Percentiles rank a stretch among this genome's conserved stretches.
phyloP scores from a whole-genome alignment of 2,888 invertebrate species.

The Lochmaea capreae region DNA sequence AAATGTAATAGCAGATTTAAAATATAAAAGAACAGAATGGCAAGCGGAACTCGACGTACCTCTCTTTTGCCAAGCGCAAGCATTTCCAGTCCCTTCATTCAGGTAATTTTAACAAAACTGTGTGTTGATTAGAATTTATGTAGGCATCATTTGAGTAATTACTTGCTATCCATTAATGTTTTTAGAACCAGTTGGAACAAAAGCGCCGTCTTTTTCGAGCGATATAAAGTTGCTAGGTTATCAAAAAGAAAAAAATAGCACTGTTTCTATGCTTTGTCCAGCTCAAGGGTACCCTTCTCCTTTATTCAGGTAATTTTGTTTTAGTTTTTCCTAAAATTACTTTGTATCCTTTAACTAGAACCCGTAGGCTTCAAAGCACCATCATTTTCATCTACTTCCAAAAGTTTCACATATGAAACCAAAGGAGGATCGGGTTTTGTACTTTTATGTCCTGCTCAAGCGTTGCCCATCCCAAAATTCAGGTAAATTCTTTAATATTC shows the following conservation, averaged over 20 bases:
- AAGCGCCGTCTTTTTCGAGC: constrained; percentile 74
- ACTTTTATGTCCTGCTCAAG: constrained; percentile 78
- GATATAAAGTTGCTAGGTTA: constrained; percentile 73
- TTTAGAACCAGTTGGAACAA: constrained; percentile 73
- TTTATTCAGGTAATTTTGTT: constrained; percentile 70
- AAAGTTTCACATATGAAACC: constrained; percentile 68
- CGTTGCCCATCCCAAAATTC: constrained; percentile 77
- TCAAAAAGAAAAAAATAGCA: constrained; percentile 59
- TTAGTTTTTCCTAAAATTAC: constrained; percentile 15
- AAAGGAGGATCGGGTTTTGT: constrained; percentile 66
- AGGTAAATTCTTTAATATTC: constrained; percentile 65
- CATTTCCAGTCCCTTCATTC: constrained; percentile 69
- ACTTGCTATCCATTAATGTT: constrained; percentile 65
- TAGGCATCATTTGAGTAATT: constrained; percentile 79
- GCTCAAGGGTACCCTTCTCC: constrained; percentile 80
- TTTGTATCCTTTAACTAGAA: constrained; percentile 64
- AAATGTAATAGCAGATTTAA: constrained; percentile 54
- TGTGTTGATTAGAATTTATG: constrained; percentile 69
- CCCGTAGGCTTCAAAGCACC: constrained; percentile 76
- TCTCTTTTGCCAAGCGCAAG: constrained; percentile 71
- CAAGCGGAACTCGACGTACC: constrained; percentile 32
- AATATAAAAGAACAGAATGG: constrained; percentile 41
- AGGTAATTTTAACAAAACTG: constrained; percentile 60
- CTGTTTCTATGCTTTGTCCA: constrained; percentile 73
- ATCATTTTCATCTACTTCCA: constrained; percentile 74